Evolutionary conservation across 2,888 invertebrate genomes (phyloP).

Genomic region (Amorpha juglandis): DNA sequence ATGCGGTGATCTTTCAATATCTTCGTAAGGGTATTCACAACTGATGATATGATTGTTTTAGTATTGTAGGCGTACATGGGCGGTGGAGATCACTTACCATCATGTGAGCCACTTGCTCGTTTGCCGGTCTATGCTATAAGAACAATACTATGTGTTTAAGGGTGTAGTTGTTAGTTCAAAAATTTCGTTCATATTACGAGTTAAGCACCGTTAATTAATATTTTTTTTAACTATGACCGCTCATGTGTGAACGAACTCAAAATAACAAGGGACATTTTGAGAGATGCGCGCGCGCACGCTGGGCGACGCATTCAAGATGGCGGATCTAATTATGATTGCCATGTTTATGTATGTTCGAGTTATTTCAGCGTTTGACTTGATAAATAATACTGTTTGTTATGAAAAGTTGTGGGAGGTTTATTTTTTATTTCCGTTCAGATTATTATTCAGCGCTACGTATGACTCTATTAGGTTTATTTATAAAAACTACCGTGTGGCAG

Average conservation of each 20-base stretch:
- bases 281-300: conserved; percentile 43
- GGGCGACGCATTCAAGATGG: conserved; percentile 39
- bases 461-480: conserved; percentile 25
- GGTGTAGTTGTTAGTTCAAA: too few species aligned
- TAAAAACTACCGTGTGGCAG: conserved; percentile 16
- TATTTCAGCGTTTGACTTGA: conserved; percentile 27
- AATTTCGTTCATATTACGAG: too few species aligned
- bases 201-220: too few species aligned
- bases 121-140: too few species aligned
- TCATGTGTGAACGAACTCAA: conserved; percentile 30
- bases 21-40: too few species aligned
- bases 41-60: too few species aligned
- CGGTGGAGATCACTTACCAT: too few species aligned
- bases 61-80: too few species aligned
- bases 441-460: conserved; percentile 23
- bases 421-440: conserved; percentile 26
- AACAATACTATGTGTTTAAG: too few species aligned
- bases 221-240: neutral
- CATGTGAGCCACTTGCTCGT: too few species aligned
- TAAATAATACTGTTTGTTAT: conserved; percentile 27
- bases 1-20: too few species aligned
- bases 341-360: conserved; percentile 29
- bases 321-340: conserved; percentile 47
- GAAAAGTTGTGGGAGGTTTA: conserved; percentile 27
- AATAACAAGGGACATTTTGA: conserved; percentile 48